Percentiles rank a stretch among this genome's conserved stretches.
Evolutionary conservation across 2,888 invertebrate species (phyloP).

Genomic region (Chydorus sphaericus): DNA sequence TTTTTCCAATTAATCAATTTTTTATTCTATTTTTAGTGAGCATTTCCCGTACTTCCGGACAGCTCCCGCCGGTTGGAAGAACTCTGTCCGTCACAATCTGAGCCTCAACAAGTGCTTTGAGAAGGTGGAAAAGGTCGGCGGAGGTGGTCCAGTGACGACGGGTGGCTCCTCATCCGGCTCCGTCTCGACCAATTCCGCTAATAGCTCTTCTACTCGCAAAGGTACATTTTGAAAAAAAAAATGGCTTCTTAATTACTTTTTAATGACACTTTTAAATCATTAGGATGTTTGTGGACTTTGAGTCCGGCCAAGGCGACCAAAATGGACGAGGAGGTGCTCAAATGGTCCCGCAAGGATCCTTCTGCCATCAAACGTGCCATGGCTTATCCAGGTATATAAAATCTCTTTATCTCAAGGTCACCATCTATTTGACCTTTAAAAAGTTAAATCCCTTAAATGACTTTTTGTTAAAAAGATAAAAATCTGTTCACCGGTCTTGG

Average conservation of each 20-base stretch:
- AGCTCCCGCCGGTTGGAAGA: slow-evolving; percentile 97
- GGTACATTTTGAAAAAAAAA: slow-evolving; percentile 21
- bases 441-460: neutral
- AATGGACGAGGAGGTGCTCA: slow-evolving; percentile 96
- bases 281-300: slow-evolving; percentile 83
- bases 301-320: slow-evolving; percentile 87
- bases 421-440: neutral
- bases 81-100: slow-evolving; percentile 92
- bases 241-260: neutral
- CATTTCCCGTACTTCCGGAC: slow-evolving; percentile 98
- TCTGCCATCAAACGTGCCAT: slow-evolving; percentile 81
- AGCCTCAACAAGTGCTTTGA: slow-evolving; percentile 97
- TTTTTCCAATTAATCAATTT: slow-evolving; percentile 6
- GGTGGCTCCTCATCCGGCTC: neutral
- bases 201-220: slow-evolving; percentile 37
- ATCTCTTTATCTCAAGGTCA: neutral
- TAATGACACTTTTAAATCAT: neutral
- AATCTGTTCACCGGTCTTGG: too few species aligned
- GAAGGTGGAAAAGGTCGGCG: slow-evolving; percentile 88
- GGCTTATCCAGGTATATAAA: slow-evolving; percentile 70
- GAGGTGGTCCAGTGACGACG: slow-evolving; percentile 49
- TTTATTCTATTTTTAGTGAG: slow-evolving; percentile 47
- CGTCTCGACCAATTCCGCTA: too few species aligned
- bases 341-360: slow-evolving; percentile 93
- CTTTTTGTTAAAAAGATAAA: too few species aligned